A percentile compares a stretch with the other conserved stretches of the same genome.
Evolutionary conservation across 2,888 invertebrate species (phyloP).

Genomic region (Formica aserva): DNA sequence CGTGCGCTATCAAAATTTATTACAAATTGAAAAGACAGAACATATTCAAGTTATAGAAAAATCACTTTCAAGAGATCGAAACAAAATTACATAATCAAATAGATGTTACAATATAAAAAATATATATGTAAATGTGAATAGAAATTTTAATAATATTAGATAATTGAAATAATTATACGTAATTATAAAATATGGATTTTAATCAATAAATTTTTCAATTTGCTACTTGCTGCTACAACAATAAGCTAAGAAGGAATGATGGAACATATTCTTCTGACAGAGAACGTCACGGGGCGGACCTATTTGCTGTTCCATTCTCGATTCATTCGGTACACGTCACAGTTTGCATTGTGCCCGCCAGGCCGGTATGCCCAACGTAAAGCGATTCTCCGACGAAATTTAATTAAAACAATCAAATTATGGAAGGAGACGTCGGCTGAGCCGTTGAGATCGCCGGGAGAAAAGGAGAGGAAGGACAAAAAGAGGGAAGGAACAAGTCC

Average conservation of each 20-base stretch:
- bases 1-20: conserved; percentile 3
- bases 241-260: conserved; percentile 14
- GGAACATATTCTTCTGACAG: conserved; percentile 11
- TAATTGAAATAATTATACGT: neutral
- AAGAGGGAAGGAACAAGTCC: conserved; percentile 76
- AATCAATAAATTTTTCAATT: conserved; percentile 30
- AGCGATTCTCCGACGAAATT: conserved; percentile 85
- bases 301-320: conserved; percentile 79
- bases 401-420: conserved; percentile 86
- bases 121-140: neutral
- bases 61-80: neutral
- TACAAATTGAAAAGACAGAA: neutral
- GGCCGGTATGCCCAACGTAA: conserved; percentile 84
- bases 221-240: neutral
- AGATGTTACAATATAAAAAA: neutral
- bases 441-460: conserved; percentile 76
- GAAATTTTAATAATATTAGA: neutral
- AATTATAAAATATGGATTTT: conserved; percentile 3
- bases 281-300: conserved; percentile 64
- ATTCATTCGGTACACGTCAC: conserved; percentile 83
- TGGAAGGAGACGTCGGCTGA: conserved; percentile 83
- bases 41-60: neutral
- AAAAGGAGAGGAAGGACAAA: conserved; percentile 70
- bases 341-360: conserved; percentile 84
- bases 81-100: neutral